phyloP scores from a whole-genome alignment of 1,140 invertebrate species.

The Solen grandis region DNA sequence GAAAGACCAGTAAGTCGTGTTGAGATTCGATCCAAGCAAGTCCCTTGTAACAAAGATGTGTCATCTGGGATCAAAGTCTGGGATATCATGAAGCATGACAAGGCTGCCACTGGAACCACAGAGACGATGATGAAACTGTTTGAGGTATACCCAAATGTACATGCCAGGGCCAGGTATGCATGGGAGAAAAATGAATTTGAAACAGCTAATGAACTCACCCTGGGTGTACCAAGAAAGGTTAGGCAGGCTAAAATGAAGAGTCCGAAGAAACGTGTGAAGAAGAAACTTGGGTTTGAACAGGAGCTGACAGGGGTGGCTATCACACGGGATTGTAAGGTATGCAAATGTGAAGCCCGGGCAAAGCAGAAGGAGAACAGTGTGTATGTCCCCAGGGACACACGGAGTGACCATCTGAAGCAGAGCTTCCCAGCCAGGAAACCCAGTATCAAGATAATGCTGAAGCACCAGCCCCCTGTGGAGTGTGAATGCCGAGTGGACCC shows the following conservation, averaged over 20 bases:
- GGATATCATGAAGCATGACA: constrained; percentile 43
- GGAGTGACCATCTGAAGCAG: neutral
- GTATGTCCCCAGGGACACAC: neutral
- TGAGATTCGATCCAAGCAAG: constrained; percentile 6
- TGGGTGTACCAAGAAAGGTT: constrained; percentile 33
- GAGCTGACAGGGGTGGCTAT: constrained; percentile 11
- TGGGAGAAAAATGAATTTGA: constrained; percentile 6
- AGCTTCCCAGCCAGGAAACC: constrained; percentile 26
- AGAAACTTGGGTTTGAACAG: neutral
- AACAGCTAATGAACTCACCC: constrained; percentile 22
- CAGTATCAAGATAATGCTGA: neutral
- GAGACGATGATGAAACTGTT: constrained; percentile 42
- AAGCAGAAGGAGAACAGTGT: neutral
- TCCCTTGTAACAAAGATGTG: neutral
- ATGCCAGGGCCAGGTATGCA: neutral
- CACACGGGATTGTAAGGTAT: neutral
- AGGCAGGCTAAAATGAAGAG: constrained; percentile 30
- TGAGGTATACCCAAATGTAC: constrained; percentile 28
- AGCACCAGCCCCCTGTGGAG: constrained; percentile 6
- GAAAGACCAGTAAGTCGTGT: constrained; percentile 3
- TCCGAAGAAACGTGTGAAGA: constrained; percentile 1
- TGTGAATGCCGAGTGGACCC: constrained; percentile 36
- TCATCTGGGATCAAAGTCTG: constrained; percentile 2
- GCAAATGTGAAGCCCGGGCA: neutral
- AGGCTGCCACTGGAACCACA: neutral